A percentile compares a stretch with the other conserved stretches of the same genome.
Evolutionary conservation across 23 tunicate species (phyloP).

Genomic region (Aplidium turbinatum): DNA sequence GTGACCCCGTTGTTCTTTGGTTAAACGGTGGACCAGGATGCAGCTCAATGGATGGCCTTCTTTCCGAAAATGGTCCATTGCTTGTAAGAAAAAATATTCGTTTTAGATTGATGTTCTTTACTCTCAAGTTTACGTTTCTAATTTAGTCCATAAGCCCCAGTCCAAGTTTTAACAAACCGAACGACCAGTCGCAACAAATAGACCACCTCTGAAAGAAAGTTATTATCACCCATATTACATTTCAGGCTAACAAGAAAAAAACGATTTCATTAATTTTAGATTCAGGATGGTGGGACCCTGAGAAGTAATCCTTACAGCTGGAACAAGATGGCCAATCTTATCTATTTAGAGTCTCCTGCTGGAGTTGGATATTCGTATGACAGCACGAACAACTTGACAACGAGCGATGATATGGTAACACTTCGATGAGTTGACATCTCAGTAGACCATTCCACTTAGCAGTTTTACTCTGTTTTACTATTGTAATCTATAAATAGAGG

Average conservation of each 20-base stretch:
- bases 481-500: no score
- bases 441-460: no score
- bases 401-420: constrained; percentile 78
- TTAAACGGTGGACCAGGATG: constrained; percentile 93
- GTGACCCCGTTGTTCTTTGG: constrained; percentile 57
- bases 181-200: no score
- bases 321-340: constrained; percentile 85
- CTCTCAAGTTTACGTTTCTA: no score
- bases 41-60: constrained; percentile 79
- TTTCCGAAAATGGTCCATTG: constrained; percentile 83
- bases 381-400: constrained; percentile 49
- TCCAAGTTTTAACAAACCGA: no score
- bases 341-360: constrained; percentile 85
- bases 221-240: no score
- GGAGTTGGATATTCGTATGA: constrained; percentile 96
- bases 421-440: no score
- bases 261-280: constrained; percentile 17
- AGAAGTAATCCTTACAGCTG: constrained; percentile 74
- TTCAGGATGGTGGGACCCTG: constrained; percentile 73
- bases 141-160: no score
- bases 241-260: not conserved
- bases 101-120: not conserved
- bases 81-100: constrained; percentile 30
- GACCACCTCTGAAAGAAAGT: no score
- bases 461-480: no score